Base-by-base conservation (phyloP, 2,888 invertebrate genomes). In the Frankliniella intonsa region DNA sequence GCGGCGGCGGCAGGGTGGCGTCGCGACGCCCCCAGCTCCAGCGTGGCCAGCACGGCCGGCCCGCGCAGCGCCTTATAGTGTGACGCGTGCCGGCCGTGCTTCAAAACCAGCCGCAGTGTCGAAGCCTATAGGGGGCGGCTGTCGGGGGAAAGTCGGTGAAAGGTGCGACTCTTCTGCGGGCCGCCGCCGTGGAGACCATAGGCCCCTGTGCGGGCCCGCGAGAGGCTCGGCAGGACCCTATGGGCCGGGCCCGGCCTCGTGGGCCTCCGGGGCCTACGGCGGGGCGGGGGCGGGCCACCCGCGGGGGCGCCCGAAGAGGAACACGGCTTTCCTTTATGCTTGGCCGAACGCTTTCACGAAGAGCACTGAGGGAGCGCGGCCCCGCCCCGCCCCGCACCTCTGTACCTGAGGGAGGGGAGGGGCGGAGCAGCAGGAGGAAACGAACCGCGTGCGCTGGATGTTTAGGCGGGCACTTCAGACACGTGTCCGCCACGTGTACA, bases 291-390 rank as follows among this genome's bases (percentile, higher is more conserved):
- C 65, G 65, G 69, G 69, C n/a, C n/a, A n/a, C n/a, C n/a, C n/a
- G n/a, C 5, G 69, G 8, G 55, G 8, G 11, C 69, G 69, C 69
- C 10, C 22, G 25, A 25, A 76, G 22, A 76, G 69, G 69, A 76
- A 76, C 69, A 76, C 25, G 69, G 25, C 69, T 76, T 76, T 76
- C 69, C 69, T 76, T 76, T 76, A 76, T 76, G 69, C 69, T 25
- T 12, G 22, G 25, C 22, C 69, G 69, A 22, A 76, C 69, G 22
- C 22, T 25, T 76, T 69, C n/a, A 3, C n/a, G 3, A 69, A 22
- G 11, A 38, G 38, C 38, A 38, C 38, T 38, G 38, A 38, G 38
- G 38, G 38, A 5, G 38, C 55, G 19, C 11, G 55, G 17, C 55
- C 14, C 55, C 8, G 17, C 11, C 8, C 3, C 3, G 38, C 38